Conservation (phyloP, 2,888 invertebrate species). For the Gymnosoma rotundatum region DNA sequence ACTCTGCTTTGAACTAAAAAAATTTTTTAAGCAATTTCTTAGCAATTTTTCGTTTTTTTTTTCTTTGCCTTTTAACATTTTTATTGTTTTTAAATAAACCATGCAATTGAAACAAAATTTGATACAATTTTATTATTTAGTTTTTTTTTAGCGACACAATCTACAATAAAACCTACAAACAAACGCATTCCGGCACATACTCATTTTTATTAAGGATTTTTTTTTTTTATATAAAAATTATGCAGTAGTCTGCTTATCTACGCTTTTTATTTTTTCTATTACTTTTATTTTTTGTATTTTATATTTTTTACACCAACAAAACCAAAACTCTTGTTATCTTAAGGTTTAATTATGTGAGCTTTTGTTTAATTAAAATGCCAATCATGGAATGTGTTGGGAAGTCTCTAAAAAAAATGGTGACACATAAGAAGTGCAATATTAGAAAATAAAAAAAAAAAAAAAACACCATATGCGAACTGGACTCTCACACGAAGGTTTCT, state of each 20-base stretch:
- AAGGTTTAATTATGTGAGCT: constrained; percentile 12
- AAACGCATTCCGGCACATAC: constrained; percentile 32
- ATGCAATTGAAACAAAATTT: constrained; percentile 26
- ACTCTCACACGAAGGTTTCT: too few relatives aligned
- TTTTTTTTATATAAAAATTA: constrained; percentile 43
- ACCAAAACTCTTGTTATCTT: constrained; percentile 29
- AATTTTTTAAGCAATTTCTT: too few relatives aligned
- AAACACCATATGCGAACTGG: too few relatives aligned
- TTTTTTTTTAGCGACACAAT: constrained; percentile 7
- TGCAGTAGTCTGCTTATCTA: constrained; percentile 46
- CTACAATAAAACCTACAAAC: constrained; percentile 11
- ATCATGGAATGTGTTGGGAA: constrained; percentile 39
- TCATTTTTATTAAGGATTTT: constrained; percentile 15
- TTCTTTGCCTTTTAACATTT: too few relatives aligned
- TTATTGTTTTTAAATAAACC: too few relatives aligned
- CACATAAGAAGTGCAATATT: constrained; percentile 44
- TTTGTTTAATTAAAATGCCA: constrained; percentile 56
- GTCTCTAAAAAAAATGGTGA: constrained; percentile 42
- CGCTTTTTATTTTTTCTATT: constrained; percentile 32
- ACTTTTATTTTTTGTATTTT: constrained; percentile 1
- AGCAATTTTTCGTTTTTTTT: background rate
- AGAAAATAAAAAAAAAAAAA: background rate
- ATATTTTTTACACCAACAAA: background rate
- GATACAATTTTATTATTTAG: constrained; percentile 31
- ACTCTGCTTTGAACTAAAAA: too few relatives aligned